These are phyloP conservation scores for Prionailurus viverrinus DNA, from an alignment of 2,113 vertebrate genomes.

Conservation along the genomic window DNA sequence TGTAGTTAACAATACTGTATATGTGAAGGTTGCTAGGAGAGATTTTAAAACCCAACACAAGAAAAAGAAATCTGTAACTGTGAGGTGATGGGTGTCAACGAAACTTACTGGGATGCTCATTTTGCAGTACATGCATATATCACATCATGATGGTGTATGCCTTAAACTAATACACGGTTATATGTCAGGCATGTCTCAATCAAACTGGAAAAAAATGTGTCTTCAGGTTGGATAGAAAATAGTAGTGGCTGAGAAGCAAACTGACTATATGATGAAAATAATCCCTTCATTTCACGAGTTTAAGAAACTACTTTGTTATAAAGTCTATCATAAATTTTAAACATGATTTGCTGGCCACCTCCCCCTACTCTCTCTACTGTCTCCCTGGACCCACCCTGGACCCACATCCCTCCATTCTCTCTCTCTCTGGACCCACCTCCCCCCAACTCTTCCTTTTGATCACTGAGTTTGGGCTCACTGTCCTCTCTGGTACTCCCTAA, in stretches of 20 bases:
- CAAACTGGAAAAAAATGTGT: neutral
- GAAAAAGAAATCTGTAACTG: neutral
- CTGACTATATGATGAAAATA: neutral
- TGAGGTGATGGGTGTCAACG: neutral
- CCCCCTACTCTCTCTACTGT: too few species aligned
- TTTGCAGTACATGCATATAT: neutral
- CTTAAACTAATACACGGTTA: neutral
- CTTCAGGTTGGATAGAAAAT: conserved; percentile 7
- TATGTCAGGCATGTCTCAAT: neutral
- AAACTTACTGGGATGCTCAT: neutral
- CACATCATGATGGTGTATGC: neutral
- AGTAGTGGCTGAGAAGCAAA: conserved; percentile 9
- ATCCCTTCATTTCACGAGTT: conserved; percentile 16
- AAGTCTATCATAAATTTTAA: neutral
- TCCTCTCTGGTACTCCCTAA: neutral
- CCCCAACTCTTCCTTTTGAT: neutral
- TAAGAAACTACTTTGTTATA: conserved; percentile 23
- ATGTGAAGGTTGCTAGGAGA: neutral
- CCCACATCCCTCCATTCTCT: neutral
- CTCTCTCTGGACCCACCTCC: neutral
- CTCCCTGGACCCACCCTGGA: neutral
- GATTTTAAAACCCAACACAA: neutral
- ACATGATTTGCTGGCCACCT: neutral
- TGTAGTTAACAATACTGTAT: neutral
- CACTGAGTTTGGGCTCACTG: neutral